Conservation (phyloP, 1,140 invertebrate species). For the Aplysia californica region DNA sequence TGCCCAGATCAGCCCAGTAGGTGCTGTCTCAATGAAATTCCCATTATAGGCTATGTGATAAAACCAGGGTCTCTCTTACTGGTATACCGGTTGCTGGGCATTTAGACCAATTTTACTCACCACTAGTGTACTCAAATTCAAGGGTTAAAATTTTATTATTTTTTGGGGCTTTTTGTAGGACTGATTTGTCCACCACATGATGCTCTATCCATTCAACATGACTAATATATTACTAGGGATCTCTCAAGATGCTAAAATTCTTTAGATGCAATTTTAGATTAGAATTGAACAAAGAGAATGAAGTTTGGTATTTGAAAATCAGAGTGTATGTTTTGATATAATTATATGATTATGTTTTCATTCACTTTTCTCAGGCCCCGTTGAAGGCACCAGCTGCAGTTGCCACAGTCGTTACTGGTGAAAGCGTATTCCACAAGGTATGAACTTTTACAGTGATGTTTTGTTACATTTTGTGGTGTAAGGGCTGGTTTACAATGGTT, state of each 20-base stretch:
- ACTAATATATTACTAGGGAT: background rate
- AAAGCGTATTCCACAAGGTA: slow-evolving; percentile 86
- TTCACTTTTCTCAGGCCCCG: slow-evolving; percentile 66
- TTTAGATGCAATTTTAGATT: background rate
- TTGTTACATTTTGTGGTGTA: background rate
- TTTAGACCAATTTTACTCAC: too few species aligned
- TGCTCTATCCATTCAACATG: too few species aligned
- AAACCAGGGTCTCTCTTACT: too few species aligned
- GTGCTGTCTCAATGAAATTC: too few species aligned
- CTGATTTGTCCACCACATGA: too few species aligned
- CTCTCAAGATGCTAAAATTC: background rate
- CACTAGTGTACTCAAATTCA: too few species aligned
- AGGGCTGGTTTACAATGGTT: background rate
- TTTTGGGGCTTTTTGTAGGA: too few species aligned
- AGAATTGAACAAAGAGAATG: background rate
- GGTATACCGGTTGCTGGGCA: too few species aligned
- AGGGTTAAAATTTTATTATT: too few species aligned
- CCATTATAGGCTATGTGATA: too few species aligned
- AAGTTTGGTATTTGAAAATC: background rate
- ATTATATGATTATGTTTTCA: slow-evolving; percentile 5
- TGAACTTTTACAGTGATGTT: slow-evolving; percentile 21
- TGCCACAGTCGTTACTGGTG: slow-evolving; percentile 82
- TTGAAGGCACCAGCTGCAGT: slow-evolving; percentile 84
- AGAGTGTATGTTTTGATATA: background rate
- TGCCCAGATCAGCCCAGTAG: too few species aligned